A percentile compares a stretch with the other conserved stretches of the same genome.
Conservation (phyloP, 2,113 vertebrate genomes). For the Picathartes gymnocephalus region DNA sequence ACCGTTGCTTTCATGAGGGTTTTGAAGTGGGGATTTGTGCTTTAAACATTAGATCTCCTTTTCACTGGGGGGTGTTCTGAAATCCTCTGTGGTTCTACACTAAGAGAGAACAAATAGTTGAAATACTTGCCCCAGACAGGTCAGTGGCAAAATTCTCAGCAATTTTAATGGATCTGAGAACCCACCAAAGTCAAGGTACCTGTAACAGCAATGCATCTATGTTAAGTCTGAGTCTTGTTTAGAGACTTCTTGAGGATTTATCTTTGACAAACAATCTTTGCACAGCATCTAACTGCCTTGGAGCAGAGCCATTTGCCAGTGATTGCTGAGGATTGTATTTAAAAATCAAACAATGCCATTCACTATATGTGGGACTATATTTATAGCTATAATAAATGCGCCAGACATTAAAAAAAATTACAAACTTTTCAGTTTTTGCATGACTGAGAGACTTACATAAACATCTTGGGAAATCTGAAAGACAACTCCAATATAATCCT, state of each 20-base stretch:
- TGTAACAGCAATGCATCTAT: neutral
- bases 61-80: neutral
- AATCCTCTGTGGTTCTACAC: neutral
- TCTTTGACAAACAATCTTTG: slow-evolving; percentile 1
- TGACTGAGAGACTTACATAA: neutral
- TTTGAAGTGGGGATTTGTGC: neutral
- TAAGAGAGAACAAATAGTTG: neutral
- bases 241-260: neutral
- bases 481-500: neutral
- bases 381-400: neutral
- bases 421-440: neutral
- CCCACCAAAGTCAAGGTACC: neutral
- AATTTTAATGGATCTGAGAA: neutral
- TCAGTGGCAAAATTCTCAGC: neutral
- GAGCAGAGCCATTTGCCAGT: neutral
- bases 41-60: neutral
- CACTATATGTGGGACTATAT: neutral
- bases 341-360: neutral
- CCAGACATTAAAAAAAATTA: neutral
- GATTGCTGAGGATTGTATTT: neutral
- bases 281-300: neutral
- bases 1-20: neutral
- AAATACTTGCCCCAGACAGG: neutral
- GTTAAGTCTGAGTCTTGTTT: neutral
- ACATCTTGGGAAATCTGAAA: neutral